Evolutionary conservation across 2,797 vertebrate species (phyloP).

Genomic region (Smutsia gigantea): DNA sequence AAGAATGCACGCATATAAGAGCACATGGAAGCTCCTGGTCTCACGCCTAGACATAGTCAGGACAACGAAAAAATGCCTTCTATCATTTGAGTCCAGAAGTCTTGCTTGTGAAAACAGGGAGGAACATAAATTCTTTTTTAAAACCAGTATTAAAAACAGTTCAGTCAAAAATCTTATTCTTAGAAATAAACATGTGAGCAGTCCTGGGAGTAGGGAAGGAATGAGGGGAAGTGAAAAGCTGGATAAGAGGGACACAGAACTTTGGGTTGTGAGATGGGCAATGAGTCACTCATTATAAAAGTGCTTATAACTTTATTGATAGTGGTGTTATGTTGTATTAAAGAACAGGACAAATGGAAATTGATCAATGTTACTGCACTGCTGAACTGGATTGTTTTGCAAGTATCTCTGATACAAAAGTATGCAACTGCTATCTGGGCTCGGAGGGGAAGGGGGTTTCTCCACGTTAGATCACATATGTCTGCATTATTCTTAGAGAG

Average conservation of each 20-base stretch:
- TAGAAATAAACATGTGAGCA: conserved; percentile 41
- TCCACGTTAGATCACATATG: background rate
- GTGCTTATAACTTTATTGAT: background rate
- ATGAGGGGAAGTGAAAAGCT: background rate
- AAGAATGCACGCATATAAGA: background rate
- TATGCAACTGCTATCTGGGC: background rate
- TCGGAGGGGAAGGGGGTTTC: background rate
- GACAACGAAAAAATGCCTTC: background rate
- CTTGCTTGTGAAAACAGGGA: conserved; percentile 38
- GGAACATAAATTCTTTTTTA: background rate
- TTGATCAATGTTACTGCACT: background rate
- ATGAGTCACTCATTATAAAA: background rate
- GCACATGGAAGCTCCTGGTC: conserved; percentile 21
- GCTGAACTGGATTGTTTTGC: background rate
- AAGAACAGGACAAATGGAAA: background rate
- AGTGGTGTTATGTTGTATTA: background rate
- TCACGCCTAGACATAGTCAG: background rate
- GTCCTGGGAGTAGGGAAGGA: background rate
- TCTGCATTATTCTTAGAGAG: background rate
- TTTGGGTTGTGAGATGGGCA: background rate
- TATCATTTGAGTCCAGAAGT: background rate
- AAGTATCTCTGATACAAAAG: background rate
- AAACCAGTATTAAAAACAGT: background rate
- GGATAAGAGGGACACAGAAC: background rate
- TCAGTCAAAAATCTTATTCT: background rate